These are phyloP conservation scores for Benthosema pterotum DNA, from an alignment of 2,797 vertebrate genomes.

Conservation along the genomic window DNA sequence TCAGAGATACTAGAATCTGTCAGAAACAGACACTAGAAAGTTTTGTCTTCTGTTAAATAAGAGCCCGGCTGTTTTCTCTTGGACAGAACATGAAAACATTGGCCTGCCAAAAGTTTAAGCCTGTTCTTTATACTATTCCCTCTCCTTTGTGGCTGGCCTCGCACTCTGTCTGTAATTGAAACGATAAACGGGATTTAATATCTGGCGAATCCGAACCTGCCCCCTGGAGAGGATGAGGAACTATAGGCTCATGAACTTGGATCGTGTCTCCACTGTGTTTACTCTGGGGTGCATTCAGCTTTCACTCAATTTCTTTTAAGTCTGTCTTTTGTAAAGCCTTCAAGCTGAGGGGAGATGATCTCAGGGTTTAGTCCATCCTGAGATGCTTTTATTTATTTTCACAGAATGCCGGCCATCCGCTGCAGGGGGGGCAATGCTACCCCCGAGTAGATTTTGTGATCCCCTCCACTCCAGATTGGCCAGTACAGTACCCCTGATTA, in stretches of 20 bases:
- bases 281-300: constrained; percentile 50
- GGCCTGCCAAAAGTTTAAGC: too few species aligned
- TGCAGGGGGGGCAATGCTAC: too few species aligned
- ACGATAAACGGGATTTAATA: constrained; percentile 65
- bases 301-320: constrained; percentile 66
- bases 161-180: constrained; percentile 52
- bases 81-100: too few species aligned
- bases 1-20: too few species aligned
- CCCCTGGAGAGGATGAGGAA: constrained; percentile 46
- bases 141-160: constrained; percentile 26
- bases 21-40: too few species aligned
- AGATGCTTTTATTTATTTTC: constrained; percentile 27
- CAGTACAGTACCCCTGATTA: too few species aligned
- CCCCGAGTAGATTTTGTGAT: too few species aligned
- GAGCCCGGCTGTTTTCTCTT: too few species aligned
- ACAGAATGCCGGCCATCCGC: too few species aligned
- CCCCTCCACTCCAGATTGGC: too few species aligned
- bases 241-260: constrained; percentile 58
- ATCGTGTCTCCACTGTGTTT: constrained; percentile 45
- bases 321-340: constrained; percentile 61
- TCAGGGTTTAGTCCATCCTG: constrained; percentile 51
- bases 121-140: constrained; percentile 31
- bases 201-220: constrained; percentile 31
- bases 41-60: too few species aligned
- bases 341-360: not conserved